Base-by-base conservation (phyloP, 1,140 invertebrate genomes). In the Drosophila athabasca region DNA sequence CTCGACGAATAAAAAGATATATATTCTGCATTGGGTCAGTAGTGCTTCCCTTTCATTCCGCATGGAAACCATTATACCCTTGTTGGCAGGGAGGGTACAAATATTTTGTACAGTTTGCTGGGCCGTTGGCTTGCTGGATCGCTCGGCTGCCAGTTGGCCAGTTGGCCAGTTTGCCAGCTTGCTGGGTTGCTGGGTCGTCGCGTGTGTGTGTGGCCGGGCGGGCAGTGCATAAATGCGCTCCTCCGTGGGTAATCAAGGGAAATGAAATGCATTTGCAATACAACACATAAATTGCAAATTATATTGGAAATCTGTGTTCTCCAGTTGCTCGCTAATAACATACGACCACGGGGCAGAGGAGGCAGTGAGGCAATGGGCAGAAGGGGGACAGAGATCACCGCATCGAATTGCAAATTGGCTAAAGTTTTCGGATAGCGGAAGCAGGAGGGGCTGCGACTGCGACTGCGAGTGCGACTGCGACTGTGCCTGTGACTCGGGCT, bases 341-440 rank as follows among this genome's bases (percentile, higher is more conserved):
- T 11, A 39, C 35, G 35, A 39, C 11, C 35, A 4, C 35, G 35
- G 9, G 8, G 3, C 3, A 9, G 29, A 5, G 58, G 35, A 41
- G 26, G 4, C 3, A 9, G 29, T 2, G 58, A 22, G 26, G 26
- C 31, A 29, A n/a, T 13, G 17, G n/a, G 35, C 24, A 9, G 29
- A 11, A 45, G 22, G 50, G 24, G 22, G 19, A 19, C n/a, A 15
- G 22, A 68, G 67, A 81, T 82, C 73, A 53, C 19, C 79, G 76
- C 75, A 77, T 77, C 78, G 68, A 82, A 81, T 82, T 73, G 62
- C 73, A 64, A 73, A 81, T 82, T 76, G 78, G 39, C 62, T 53
- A 39, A 39, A 5, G 35, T 39, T 39, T 39, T 13, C 35, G 35
- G 35, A 39, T 13, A 13, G 35, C 35, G 11, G 35, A 13, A 39